phyloP scores from a whole-genome alignment of 2,113 vertebrate species.

The Callorhinus ursinus region DNA sequence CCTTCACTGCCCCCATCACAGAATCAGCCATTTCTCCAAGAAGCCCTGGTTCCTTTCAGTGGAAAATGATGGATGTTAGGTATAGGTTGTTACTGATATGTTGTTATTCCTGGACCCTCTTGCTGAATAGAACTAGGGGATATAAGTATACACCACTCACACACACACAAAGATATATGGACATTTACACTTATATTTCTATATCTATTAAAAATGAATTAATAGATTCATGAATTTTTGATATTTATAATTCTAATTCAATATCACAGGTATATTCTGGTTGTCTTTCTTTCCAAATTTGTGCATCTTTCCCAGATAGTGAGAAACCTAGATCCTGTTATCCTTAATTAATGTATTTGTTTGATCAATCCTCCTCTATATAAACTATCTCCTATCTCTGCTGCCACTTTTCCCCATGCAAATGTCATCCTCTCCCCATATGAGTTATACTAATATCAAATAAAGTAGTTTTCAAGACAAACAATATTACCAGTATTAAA shows the following conservation, averaged over 20 bases:
- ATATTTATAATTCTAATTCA: neutral
- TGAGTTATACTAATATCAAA: neutral
- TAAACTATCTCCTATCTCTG: neutral
- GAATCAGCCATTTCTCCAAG: slow-evolving; percentile 4
- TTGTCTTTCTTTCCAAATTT: neutral
- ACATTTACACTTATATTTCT: neutral
- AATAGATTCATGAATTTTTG: neutral
- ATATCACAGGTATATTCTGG: neutral
- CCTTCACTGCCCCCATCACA: neutral
- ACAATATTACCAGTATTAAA: neutral
- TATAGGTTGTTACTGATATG: neutral
- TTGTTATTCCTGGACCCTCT: neutral
- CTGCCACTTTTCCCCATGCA: neutral
- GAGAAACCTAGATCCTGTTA: neutral
- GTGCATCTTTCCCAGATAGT: neutral
- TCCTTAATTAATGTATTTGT: neutral
- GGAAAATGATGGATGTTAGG: neutral
- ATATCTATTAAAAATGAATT: neutral
- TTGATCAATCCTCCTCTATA: neutral
- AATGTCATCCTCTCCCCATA: neutral
- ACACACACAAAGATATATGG: neutral
- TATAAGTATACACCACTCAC: neutral
- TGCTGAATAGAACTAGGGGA: neutral
- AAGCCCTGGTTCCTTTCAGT: neutral
- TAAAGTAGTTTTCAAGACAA: neutral